Percentiles rank a stretch among this genome's conserved stretches.
These are phyloP conservation scores for Vidua macroura DNA, from an alignment of 2,113 vertebrate species.

Conservation along the genomic window DNA sequence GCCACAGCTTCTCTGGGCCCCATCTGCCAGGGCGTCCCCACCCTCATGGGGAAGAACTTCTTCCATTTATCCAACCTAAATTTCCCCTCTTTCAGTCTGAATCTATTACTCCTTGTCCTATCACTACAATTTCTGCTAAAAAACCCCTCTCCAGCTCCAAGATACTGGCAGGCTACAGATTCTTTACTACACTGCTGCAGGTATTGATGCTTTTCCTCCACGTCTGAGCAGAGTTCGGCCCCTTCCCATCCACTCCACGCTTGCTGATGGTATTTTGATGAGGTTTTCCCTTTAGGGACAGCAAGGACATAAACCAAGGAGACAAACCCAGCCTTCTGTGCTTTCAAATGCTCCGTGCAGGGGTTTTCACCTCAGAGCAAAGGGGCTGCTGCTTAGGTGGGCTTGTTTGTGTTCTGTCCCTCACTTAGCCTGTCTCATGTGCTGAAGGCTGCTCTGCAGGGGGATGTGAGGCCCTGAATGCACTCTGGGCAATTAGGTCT, in stretches of 20 bases:
- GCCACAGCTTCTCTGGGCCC: neutral
- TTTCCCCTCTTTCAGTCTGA: neutral
- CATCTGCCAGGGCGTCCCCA: neutral
- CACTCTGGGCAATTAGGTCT: neutral
- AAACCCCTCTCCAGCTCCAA: neutral
- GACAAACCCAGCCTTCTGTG: neutral
- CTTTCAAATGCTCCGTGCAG: fast-evolving
- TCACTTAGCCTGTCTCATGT: neutral
- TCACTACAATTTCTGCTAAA: neutral
- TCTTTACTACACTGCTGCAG: fast-evolving
- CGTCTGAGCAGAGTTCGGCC: neutral
- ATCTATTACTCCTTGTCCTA: neutral
- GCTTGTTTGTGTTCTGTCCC: slow-evolving; percentile 15
- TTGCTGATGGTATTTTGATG: neutral
- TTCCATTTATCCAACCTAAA: neutral
- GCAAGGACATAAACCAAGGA: neutral
- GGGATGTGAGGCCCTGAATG: neutral
- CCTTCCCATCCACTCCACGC: fast-evolving
- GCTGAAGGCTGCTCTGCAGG: neutral
- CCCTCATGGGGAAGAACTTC: neutral
- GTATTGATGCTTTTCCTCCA: neutral
- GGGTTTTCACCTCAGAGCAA: neutral
- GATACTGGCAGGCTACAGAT: fast-evolving
- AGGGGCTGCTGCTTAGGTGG: slow-evolving; percentile 24
- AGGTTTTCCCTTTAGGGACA: neutral